Evolutionary conservation across 2,888 invertebrate species (phyloP).

Genomic region (Callimorpha dominula): DNA sequence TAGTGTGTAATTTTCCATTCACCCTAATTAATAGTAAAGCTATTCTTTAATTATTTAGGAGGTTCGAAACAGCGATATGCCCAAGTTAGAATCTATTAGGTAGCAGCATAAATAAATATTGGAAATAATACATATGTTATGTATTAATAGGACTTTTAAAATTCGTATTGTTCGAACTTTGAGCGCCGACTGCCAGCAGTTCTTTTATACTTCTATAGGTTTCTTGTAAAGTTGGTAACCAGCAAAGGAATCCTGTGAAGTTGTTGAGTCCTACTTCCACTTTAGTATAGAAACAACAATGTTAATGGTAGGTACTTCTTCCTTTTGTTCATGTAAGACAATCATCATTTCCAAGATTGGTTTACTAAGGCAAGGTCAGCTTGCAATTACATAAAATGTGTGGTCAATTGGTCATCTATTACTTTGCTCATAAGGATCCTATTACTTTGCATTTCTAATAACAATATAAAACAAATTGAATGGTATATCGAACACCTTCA

Average conservation of each 20-base stretch:
- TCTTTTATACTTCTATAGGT: not conserved
- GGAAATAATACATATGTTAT: too few relatives aligned
- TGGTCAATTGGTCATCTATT: constrained; percentile 1
- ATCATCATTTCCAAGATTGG: not conserved
- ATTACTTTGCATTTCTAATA: constrained; percentile 3
- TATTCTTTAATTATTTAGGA: not conserved
- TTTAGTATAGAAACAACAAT: not conserved
- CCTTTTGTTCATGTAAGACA: not conserved
- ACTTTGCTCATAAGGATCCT: not conserved
- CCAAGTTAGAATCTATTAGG: not conserved
- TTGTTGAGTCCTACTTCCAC: not conserved
- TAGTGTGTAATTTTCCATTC: not conserved
- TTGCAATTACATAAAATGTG: constrained; percentile 7
- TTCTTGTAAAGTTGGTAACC: not conserved
- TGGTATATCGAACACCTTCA: not conserved
- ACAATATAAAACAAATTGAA: not conserved
- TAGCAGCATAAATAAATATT: not conserved
- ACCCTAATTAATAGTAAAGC: not conserved
- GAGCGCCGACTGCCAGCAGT: not conserved
- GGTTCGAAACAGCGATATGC: not conserved
- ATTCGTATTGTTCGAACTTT: not conserved
- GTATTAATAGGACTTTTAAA: too few relatives aligned
- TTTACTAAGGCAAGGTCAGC: not conserved
- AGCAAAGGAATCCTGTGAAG: not conserved
- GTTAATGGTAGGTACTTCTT: not conserved